A percentile compares a stretch with the other conserved stretches of the same genome.
phyloP scores from a whole-genome alignment of 1,140 invertebrate genomes.

The Aporrectodea caliginosa region DNA sequence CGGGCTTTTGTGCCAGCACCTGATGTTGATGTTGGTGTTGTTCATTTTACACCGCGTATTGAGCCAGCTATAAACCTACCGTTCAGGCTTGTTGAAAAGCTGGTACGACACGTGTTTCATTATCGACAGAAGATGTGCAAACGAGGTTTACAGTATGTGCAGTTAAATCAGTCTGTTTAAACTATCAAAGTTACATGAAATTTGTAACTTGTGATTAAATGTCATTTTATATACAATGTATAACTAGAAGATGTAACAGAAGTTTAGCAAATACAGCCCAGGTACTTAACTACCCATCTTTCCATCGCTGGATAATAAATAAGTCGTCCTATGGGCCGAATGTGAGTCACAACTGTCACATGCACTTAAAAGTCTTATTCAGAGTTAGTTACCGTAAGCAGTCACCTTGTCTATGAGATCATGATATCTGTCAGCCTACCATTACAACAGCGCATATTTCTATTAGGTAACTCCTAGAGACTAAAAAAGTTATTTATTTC shows the following conservation, averaged over 20 bases:
- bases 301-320: not conserved
- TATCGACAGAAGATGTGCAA: constrained; percentile 79
- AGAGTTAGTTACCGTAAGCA: no score
- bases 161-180: not conserved
- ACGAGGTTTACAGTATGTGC: constrained; percentile 61
- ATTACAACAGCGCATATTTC: no score
- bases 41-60: constrained; percentile 75
- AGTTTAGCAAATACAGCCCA: no score
- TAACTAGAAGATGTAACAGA: not conserved
- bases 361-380: no score
- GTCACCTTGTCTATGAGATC: no score
- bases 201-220: constrained; percentile 46
- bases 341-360: no score
- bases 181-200: not conserved
- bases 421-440: no score
- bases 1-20: constrained; percentile 86
- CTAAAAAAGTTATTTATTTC: no score
- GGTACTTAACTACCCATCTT: not conserved
- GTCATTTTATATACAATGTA: constrained; percentile 13
- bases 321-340: not conserved
- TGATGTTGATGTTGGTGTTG: constrained; percentile 92
- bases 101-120: constrained; percentile 78
- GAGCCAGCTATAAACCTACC: constrained; percentile 71
- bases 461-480: no score
- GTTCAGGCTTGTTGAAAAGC: constrained; percentile 85